Percentiles rank a stretch among this genome's conserved stretches.
phyloP scores from a whole-genome alignment of 2,888 invertebrate species.

The Yponomeuta cagnagella region DNA sequence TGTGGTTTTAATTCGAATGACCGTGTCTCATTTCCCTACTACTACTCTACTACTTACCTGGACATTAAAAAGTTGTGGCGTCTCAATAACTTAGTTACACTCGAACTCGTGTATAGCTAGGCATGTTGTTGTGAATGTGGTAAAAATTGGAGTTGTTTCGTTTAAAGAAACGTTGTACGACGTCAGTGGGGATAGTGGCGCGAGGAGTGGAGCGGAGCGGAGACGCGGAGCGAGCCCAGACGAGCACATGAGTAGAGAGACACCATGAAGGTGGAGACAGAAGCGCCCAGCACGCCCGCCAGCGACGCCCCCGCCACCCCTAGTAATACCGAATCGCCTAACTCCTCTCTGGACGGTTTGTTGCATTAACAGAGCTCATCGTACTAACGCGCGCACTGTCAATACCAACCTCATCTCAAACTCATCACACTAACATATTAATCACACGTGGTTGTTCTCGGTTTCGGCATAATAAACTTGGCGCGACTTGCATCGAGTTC shows the following conservation, averaged over 20 bases:
- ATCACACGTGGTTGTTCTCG: neutral
- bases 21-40: neutral
- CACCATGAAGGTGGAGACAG: conserved; percentile 39
- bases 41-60: no score
- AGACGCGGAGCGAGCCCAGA: conserved; percentile 45
- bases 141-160: conserved; percentile 4
- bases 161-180: conserved; percentile 11
- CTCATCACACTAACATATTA: conserved; percentile 5
- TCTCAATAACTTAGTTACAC: neutral
- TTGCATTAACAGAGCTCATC: conserved; percentile 36
- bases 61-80: neutral
- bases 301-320: conserved; percentile 43
- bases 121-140: neutral
- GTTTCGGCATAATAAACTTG: neutral
- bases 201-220: conserved; percentile 38
- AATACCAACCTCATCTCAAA: neutral
- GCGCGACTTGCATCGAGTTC: neutral
- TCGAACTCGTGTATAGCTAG: neutral
- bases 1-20: neutral
- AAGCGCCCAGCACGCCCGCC: conserved; percentile 45
- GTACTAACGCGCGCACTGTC: conserved; percentile 28
- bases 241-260: conserved; percentile 18
- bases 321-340: conserved; percentile 67
- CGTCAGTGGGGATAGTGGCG: conserved; percentile 15
- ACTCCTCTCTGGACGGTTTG: conserved; percentile 68